phyloP scores from a whole-genome alignment of 2,797 vertebrate species.

The Rhabdomys pumilio region DNA sequence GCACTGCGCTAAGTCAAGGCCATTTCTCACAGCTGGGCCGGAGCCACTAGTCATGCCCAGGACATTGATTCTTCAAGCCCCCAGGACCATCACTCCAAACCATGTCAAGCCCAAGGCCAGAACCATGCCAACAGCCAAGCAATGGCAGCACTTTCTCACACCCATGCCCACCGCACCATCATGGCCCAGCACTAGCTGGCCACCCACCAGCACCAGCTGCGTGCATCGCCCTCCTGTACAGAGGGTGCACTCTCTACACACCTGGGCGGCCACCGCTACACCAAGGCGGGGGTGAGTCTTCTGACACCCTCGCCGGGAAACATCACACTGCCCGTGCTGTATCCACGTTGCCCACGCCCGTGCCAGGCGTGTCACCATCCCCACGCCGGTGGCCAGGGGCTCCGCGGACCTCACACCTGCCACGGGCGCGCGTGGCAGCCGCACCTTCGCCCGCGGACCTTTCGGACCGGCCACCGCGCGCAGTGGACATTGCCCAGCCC shows the following conservation, averaged over 20 bases:
- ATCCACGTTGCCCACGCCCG: conserved; percentile 72
- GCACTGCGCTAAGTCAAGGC: background rate
- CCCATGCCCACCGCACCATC: conserved; percentile 17
- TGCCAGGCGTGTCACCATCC: conserved; percentile 65
- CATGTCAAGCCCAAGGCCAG: conserved; percentile 43
- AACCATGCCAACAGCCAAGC: conserved; percentile 45
- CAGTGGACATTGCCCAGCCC: conserved; percentile 67
- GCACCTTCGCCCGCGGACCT: conserved; percentile 71
- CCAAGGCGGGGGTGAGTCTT: conserved; percentile 53
- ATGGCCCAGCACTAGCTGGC: background rate
- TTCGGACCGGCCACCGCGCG: conserved; percentile 66
- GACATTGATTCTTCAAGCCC: background rate
- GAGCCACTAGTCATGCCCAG: conserved; percentile 9
- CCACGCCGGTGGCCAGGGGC: background rate
- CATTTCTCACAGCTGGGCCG: background rate
- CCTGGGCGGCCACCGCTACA: conserved; percentile 63
- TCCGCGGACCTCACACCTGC: conserved; percentile 76
- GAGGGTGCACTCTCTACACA: conserved; percentile 48
- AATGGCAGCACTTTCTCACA: conserved; percentile 20
- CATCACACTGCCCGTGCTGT: conserved; percentile 56
- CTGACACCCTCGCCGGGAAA: conserved; percentile 50
- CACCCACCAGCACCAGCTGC: background rate
- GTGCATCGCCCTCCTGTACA: conserved; percentile 50
- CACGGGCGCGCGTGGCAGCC: conserved; percentile 72
- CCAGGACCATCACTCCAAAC: conserved; percentile 2